Percentiles rank a stretch among this genome's conserved stretches.
phyloP scores from a whole-genome alignment of 1,140 invertebrate genomes.

The Drosophila ironensis region DNA sequence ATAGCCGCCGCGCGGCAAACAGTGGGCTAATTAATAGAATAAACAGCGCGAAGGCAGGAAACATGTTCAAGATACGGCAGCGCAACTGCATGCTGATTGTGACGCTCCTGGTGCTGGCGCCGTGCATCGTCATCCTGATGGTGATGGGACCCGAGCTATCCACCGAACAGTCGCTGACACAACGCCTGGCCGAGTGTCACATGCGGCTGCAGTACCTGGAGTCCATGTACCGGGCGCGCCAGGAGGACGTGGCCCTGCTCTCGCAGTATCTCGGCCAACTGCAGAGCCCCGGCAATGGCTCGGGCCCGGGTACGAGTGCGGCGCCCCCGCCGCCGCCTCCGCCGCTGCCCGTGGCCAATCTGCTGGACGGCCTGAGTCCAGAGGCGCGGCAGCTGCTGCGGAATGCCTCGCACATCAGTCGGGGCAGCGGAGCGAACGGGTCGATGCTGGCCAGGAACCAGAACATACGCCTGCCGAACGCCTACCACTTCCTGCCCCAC shows the following conservation, averaged over 20 bases:
- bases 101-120: conserved; percentile 83
- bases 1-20: not conserved
- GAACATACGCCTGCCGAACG: conserved; percentile 87
- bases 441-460: conserved; percentile 50
- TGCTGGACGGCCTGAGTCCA: conserved; percentile 81
- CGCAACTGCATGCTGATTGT: conserved; percentile 83
- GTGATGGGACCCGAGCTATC: conserved; percentile 82
- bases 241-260: conserved; percentile 87
- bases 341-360: conserved; percentile 38
- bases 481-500: conserved; percentile 94
- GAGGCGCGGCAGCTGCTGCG: conserved; percentile 83
- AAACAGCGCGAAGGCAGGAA: conserved; percentile 1
- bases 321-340: conserved; percentile 32
- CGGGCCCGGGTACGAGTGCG: conserved; percentile 6
- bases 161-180: conserved; percentile 86
- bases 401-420: conserved; percentile 77
- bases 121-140: conserved; percentile 83
- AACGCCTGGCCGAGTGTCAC: conserved; percentile 87
- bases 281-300: conserved; percentile 37
- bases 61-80: conserved; percentile 78
- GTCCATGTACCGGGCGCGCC: conserved; percentile 86
- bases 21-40: conserved; percentile 31
- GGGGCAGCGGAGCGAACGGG: conserved; percentile 16
- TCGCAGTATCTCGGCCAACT: conserved; percentile 84
- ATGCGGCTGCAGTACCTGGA: conserved; percentile 88